Conservation (phyloP, 2,888 invertebrate species). For the Platycnemis pennipes region DNA sequence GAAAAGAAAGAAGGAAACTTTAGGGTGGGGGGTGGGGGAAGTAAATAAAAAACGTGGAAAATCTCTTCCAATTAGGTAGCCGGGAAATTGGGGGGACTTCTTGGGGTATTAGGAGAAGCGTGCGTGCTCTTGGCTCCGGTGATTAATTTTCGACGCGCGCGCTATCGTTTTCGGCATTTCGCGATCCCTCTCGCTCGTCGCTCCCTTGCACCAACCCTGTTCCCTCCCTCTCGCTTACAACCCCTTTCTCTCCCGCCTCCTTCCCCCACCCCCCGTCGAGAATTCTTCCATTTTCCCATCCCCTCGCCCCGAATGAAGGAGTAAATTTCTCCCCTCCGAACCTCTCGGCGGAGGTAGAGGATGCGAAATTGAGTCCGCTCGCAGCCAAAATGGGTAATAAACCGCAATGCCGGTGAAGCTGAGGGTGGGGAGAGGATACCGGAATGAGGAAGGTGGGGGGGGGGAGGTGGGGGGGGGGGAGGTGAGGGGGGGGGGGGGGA, state of each 20-base stretch:
- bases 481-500: not conserved
- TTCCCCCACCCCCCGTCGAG: too few relatives aligned
- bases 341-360: not conserved
- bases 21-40: not conserved
- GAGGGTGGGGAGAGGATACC: not conserved
- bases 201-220: not conserved
- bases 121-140: conserved; percentile 5
- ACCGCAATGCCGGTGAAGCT: not conserved
- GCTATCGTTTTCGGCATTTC: not conserved
- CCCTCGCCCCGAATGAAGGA: too few relatives aligned
- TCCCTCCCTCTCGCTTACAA: not conserved
- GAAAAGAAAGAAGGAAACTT: not conserved
- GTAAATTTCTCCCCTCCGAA: too few relatives aligned
- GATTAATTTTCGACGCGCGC: conserved; percentile 12
- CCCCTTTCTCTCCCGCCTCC: not conserved
- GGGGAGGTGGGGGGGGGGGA: not conserved
- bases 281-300: not conserved
- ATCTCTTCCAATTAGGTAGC: not conserved
- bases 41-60: not conserved
- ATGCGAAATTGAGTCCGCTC: not conserved
- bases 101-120: not conserved
- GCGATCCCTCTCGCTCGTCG: not conserved
- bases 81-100: not conserved
- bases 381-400: not conserved
- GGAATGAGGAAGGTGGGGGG: not conserved